These are phyloP conservation scores for Heliconius hewitsoni DNA, from an alignment of 1,140 invertebrate species.

Conservation along the genomic window DNA sequence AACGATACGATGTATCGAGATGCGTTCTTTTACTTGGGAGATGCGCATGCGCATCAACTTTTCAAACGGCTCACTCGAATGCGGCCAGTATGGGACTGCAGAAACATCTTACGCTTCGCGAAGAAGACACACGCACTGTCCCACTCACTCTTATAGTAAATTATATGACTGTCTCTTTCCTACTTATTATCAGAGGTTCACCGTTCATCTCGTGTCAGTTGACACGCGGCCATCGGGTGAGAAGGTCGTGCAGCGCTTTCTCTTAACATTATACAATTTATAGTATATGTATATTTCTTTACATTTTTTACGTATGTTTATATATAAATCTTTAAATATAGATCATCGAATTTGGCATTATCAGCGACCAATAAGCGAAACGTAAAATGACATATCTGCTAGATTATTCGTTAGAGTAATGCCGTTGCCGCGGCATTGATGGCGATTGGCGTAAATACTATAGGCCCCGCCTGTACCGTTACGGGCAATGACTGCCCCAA, in stretches of 20 bases:
- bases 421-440: slow-evolving; percentile 55
- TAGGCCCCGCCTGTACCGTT: slow-evolving; percentile 77
- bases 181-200: slow-evolving; percentile 79
- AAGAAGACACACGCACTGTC: slow-evolving; percentile 73
- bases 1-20: not conserved
- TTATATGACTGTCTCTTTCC: slow-evolving; percentile 59
- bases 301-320: not conserved
- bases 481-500: slow-evolving; percentile 69
- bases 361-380: slow-evolving; percentile 68
- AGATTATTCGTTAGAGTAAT: slow-evolving; percentile 76
- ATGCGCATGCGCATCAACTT: slow-evolving; percentile 38
- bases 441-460: slow-evolving; percentile 65
- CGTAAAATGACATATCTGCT: slow-evolving; percentile 74
- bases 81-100: slow-evolving; percentile 78
- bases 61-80: slow-evolving; percentile 75
- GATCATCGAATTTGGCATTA: slow-evolving; percentile 60
- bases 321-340: slow-evolving; percentile 48
- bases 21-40: not conserved
- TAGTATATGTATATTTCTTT: not conserved
- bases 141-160: slow-evolving; percentile 48
- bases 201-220: slow-evolving; percentile 73
- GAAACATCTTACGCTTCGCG: slow-evolving; percentile 78
- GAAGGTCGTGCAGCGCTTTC: slow-evolving; percentile 58
- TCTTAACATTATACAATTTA: not conserved
- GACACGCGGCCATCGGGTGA: slow-evolving; percentile 70